A percentile compares a stretch with the other conserved stretches of the same genome.
phyloP scores from a whole-genome alignment of 2,113 vertebrate species.

The Phylloscopus whistleri region DNA sequence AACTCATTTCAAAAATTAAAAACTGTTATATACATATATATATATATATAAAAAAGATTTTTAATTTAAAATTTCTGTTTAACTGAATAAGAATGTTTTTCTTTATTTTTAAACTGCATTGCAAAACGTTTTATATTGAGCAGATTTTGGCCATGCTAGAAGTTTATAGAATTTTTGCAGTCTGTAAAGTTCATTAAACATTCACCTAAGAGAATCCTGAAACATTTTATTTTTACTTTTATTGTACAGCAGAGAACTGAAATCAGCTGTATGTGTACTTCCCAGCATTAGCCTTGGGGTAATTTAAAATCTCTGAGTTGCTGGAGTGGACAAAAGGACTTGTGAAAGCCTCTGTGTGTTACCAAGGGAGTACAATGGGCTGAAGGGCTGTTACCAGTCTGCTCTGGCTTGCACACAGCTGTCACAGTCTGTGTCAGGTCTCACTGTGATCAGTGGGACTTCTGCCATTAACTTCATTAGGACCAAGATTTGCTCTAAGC shows the following conservation, averaged over 20 bases:
- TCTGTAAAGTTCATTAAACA: background rate
- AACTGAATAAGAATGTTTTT: background rate
- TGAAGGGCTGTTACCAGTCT: conserved; percentile 1
- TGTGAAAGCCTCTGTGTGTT: conserved; percentile 29
- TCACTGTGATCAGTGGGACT: background rate
- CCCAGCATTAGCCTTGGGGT: background rate
- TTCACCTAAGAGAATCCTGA: background rate
- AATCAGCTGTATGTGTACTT: background rate
- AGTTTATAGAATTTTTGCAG: background rate
- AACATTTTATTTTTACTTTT: background rate
- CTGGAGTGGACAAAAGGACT: background rate
- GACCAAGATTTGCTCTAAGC: background rate
- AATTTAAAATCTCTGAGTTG: background rate
- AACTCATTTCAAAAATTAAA: background rate
- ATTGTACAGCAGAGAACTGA: background rate
- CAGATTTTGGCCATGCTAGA: background rate
- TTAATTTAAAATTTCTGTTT: background rate
- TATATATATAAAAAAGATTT: background rate
- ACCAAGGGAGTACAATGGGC: background rate
- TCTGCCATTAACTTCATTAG: conserved; percentile 24
- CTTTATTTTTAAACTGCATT: background rate
- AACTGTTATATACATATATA: background rate
- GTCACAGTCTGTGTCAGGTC: background rate
- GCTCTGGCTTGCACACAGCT: background rate
- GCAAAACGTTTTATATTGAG: background rate